These are phyloP conservation scores for Atherinomorus stipes DNA, from an alignment of 2,113 vertebrate genomes.

Conservation along the genomic window DNA sequence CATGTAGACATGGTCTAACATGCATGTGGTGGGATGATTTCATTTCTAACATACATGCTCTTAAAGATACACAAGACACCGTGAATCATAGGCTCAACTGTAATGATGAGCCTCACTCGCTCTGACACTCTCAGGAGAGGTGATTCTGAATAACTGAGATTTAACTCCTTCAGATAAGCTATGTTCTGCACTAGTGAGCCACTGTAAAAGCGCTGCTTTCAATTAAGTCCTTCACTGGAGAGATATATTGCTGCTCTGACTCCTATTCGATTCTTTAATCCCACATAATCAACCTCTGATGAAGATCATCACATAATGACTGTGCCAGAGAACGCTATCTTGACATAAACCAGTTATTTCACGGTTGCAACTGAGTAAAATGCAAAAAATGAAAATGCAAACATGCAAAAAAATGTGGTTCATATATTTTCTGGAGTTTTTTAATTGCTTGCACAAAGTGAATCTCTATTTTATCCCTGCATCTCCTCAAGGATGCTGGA, in stretches of 20 bases:
- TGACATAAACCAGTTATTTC: not conserved
- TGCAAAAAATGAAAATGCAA: not conserved
- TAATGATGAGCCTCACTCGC: constrained; percentile 22
- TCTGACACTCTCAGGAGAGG: constrained; percentile 7
- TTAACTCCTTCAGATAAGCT: constrained; percentile 20
- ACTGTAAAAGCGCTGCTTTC: not conserved
- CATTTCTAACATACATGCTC: constrained; percentile 1
- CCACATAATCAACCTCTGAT: not conserved
- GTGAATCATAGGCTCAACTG: constrained; percentile 5
- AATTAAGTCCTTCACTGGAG: not conserved
- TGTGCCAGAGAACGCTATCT: not conserved
- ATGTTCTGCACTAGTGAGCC: not conserved
- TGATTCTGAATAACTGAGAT: constrained; percentile 40
- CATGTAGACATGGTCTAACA: constrained; percentile 14
- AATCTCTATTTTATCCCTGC: not conserved
- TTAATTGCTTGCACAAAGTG: not conserved
- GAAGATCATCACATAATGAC: not conserved
- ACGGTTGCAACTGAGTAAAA: not conserved
- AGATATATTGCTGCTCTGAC: not conserved
- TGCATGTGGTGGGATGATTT: not conserved
- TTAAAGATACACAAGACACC: not conserved
- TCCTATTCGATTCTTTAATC: not conserved
- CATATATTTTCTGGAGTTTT: not conserved
- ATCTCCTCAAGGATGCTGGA: not conserved
- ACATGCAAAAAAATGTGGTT: not conserved